These are phyloP conservation scores for Halcyon leucocephala DNA, from an alignment of 2,797 vertebrate genomes.

Conservation along the genomic window DNA sequence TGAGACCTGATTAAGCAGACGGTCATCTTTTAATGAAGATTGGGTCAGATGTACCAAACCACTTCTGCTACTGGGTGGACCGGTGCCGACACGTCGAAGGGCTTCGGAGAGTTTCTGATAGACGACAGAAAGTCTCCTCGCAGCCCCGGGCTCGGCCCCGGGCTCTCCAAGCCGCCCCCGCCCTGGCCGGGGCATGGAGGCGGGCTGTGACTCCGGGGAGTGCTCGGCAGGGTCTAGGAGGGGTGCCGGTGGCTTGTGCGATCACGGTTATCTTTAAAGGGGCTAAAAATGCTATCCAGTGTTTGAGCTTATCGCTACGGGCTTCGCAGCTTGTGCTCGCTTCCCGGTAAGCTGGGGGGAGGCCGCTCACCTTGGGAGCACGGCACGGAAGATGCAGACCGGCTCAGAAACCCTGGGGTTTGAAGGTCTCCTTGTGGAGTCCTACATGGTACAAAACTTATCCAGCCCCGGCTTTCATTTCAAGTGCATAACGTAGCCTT, in stretches of 20 bases:
- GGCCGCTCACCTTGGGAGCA: not conserved
- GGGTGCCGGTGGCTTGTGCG: too few species aligned
- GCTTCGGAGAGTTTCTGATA: not conserved
- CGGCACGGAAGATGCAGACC: not conserved
- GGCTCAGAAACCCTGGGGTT: fast-evolving
- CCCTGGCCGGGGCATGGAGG: not conserved
- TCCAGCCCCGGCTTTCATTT: fast-evolving
- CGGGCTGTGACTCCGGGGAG: not conserved
- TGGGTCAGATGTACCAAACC: too few species aligned
- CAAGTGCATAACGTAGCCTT: not conserved
- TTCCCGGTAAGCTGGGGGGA: too few species aligned
- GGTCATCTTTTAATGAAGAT: too few species aligned
- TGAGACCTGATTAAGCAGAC: too few species aligned
- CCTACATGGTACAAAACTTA: fast-evolving
- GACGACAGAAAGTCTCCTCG: fast-evolving
- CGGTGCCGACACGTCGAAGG: not conserved
- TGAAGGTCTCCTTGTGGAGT: fast-evolving
- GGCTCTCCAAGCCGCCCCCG: not conserved
- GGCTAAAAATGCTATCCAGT: fast-evolving
- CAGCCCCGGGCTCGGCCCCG: not conserved
- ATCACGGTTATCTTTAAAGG: not conserved
- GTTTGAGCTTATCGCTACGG: not conserved
- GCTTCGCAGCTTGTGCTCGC: not conserved
- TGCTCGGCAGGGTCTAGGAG: fast-evolving
- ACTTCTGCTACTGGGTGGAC: too few species aligned